phyloP scores from a whole-genome alignment of 1,140 invertebrate genomes.

The Pseudomyrmex sp. region DNA sequence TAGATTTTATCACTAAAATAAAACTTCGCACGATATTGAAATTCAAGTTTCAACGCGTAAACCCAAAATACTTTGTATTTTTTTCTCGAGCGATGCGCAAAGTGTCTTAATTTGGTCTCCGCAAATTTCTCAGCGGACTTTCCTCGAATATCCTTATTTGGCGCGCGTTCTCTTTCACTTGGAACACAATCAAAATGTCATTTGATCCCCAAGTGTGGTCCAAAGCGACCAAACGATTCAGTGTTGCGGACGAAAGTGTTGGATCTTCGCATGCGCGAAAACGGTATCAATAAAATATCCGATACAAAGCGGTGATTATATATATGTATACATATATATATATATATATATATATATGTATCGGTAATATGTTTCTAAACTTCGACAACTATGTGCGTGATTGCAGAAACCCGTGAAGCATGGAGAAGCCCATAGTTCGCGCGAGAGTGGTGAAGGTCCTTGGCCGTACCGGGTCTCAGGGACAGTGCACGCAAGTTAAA shows the following conservation, averaged over 20 bases:
- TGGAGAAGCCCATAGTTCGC: constrained; percentile 95
- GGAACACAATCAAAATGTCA: constrained; percentile 44
- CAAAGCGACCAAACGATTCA: background rate
- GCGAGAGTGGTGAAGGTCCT: constrained; percentile 97
- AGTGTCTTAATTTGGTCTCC: background rate
- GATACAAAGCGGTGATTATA: too few relatives aligned
- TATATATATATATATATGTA: too few relatives aligned
- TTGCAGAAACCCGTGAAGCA: constrained; percentile 74
- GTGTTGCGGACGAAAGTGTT: constrained; percentile 3
- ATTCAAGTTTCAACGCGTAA: background rate
- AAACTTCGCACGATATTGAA: background rate
- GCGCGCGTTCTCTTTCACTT: background rate
- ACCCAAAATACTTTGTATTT: background rate
- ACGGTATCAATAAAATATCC: too few relatives aligned
- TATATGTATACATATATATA: too few relatives aligned
- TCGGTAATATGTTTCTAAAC: too few relatives aligned
- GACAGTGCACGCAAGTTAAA: constrained; percentile 99
- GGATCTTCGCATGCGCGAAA: background rate
- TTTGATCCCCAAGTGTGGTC: constrained; percentile 55
- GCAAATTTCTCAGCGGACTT: background rate
- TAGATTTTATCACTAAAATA: constrained; percentile 9
- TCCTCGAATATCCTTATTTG: background rate
- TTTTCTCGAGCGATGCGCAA: background rate
- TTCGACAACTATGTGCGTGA: too few relatives aligned
- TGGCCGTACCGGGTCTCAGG: constrained; percentile 99